Percentiles rank a stretch among this genome's conserved stretches.
Conservation (phyloP, 2,113 vertebrate genomes). For the Neogale vison region DNA sequence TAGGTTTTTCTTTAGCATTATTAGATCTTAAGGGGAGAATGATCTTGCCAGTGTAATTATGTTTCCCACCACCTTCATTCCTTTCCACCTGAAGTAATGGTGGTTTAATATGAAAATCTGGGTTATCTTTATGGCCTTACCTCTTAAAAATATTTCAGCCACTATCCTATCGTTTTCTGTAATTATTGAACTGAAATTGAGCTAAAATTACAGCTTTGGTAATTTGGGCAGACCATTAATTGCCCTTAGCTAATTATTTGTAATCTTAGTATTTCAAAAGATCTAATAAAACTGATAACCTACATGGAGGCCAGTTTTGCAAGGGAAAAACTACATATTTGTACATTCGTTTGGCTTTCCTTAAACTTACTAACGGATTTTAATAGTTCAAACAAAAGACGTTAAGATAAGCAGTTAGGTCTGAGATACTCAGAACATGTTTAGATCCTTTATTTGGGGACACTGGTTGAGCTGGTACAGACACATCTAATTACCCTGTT, state of each 20-base stretch:
- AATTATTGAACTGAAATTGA: background rate
- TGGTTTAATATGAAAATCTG: conserved; percentile 46
- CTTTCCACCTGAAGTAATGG: background rate
- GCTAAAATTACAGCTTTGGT: conserved; percentile 18
- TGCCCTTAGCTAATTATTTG: background rate
- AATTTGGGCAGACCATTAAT: conserved; percentile 35
- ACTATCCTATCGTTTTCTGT: background rate
- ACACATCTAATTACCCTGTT: background rate
- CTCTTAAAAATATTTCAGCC: conserved; percentile 20
- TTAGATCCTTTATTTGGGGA: conserved; percentile 35
- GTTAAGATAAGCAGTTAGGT: background rate
- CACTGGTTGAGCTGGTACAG: background rate
- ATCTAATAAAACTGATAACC: background rate
- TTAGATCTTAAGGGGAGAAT: conserved; percentile 28
- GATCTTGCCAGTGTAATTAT: background rate
- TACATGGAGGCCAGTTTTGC: conserved; percentile 32
- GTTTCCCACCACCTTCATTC: background rate
- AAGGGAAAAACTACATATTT: conserved; percentile 31
- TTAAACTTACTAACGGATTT: conserved; percentile 41
- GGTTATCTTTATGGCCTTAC: conserved; percentile 43
- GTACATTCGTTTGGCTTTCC: conserved; percentile 36
- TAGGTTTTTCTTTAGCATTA: conserved; percentile 9
- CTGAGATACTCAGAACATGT: conserved; percentile 23
- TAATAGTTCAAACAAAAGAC: conserved; percentile 36
- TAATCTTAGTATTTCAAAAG: conserved; percentile 40